Evolutionary conservation across 2,888 invertebrate species (phyloP), one percentile per base, ranked within the genome.

Genomic region (Monopis laevigella): DNA sequence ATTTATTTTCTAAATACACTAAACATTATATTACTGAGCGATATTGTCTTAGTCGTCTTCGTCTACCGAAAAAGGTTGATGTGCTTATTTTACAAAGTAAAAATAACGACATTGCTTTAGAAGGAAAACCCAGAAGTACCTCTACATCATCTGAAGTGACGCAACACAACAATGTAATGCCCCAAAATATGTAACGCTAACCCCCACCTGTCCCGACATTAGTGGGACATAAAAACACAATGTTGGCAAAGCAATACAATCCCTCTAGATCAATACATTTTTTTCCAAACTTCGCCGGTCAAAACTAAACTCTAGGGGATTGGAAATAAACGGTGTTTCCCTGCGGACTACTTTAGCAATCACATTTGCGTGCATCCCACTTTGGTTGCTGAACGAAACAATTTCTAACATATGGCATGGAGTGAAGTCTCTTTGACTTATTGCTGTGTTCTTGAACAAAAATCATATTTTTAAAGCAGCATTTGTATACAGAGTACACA

Each of bases 401-500:
- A 39, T 43, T 43, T 27, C 43, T 39, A 43, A 39, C 43, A 43
- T 43, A 39, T 43, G 43, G 43, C 21, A 36, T 12, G 32, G 38
- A 36, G 40, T 40, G 29, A 30, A 40, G 39, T 34, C 32, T 30
- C 39, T 41, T 29, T 38, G 43, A 44, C 41, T 41, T 43, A 45
- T 41, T 36, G 40, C 34, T 14, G 19, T 14, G 26, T 38, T 39
- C 39, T 14, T 30, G 54, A 55, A 58, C 57, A 59, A 59, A 63
- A 63, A 63, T 62, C 45, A 45, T 43, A 45, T 61, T 51, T 61
- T 61, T 56, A 26, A 59, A 57, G 58, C 59, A n/a, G n/a, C n/a
- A n/a, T n/a, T n/a, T n/a, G n/a, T n/a, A 58, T 61, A 60, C 62
- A 59, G n/a, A n/a, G n/a, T n/a, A 58, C 62, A 61, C 62, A 61